Base-by-base conservation (phyloP, 1,140 invertebrate species). In the Temnothorax longispinosus region DNA sequence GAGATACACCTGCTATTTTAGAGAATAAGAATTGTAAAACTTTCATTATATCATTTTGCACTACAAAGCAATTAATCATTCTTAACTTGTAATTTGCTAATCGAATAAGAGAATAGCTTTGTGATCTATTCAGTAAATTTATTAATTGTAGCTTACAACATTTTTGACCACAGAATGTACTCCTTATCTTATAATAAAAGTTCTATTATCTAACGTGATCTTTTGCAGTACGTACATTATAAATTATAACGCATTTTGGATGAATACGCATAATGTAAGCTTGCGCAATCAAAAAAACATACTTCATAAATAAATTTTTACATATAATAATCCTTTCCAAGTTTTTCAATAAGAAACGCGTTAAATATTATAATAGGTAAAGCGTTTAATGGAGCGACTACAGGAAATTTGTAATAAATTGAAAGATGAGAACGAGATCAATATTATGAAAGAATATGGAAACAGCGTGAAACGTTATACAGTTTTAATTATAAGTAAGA, bases 321-420 rank as follows among this genome's bases (percentile, higher is more conserved):
- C 2, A 18, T 21, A 41, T 41, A 10, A 65, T n/a, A 65, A 65
- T 41, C 0, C 21, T 32, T n/a, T 21, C 32, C n/a, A 65, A 41
- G 38, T 65, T 65, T 65, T 41, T 2, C 8, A 41, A 41, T 65
- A 65, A 65, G 18, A 65, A 21, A 65, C 7, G 8, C 35, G 3
- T 65, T 41, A 65, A 64, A 41, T 38, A n/a, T 65, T 65, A 32
- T 44, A 13, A 64, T 18, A 78, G 75, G 1, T 78, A n/a, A 78
- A 5, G n/a, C 4, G 2, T 35, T 50, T 78, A n/a, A 32, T 50
- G 41, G 58, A 78, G 7, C 41, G n/a, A 64, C 10, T 78, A 6
- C 58, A 64, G 11, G 6, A 64, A 47, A 35, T 50, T 5, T 78
- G 2, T 47, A 35, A 78, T 7, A 27, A 64, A 11, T 3, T 78